Percentiles rank a stretch among this genome's conserved stretches.
Conservation (phyloP, 2,888 invertebrate species). For the Oegoconia quadripuncta region DNA sequence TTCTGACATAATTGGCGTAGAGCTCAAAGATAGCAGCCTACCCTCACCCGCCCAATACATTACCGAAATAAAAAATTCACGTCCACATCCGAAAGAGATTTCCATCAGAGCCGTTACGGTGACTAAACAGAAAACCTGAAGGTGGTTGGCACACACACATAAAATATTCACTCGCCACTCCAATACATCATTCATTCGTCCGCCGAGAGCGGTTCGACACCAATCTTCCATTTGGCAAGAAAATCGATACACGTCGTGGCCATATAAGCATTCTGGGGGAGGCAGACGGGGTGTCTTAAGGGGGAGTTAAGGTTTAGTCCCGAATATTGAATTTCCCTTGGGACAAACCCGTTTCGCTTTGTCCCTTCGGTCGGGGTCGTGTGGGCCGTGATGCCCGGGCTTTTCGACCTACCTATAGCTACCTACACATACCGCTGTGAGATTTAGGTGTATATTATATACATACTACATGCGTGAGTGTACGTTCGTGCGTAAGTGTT, state of each 20-base stretch:
- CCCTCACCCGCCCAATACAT: constrained; percentile 49
- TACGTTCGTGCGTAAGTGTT: constrained; percentile 70
- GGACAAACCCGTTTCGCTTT: constrained; percentile 80
- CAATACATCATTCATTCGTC: constrained; percentile 78
- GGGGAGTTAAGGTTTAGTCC: constrained; percentile 80
- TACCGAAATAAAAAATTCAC: constrained; percentile 72
- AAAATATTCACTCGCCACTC: constrained; percentile 71
- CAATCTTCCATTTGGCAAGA: constrained; percentile 79
- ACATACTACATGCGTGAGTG: constrained; percentile 33
- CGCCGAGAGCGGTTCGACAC: constrained; percentile 74
- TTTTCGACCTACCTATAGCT: constrained; percentile 37
- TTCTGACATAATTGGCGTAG: constrained; percentile 57
- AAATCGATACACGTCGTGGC: constrained; percentile 79
- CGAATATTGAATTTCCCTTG: constrained; percentile 81
- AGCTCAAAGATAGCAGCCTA: constrained; percentile 41
- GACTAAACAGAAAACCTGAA: constrained; percentile 63
- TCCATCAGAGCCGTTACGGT: constrained; percentile 64
- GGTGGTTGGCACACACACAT: constrained; percentile 52
- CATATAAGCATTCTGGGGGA: constrained; percentile 79
- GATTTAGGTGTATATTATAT: constrained; percentile 8
- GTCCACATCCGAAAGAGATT: constrained; percentile 59
- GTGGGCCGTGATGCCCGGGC: constrained; percentile 75
- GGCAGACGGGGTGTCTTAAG: constrained; percentile 76
- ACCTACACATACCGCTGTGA: constrained; percentile 28
- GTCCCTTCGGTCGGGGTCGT: constrained; percentile 77